Evolutionary conservation across 2,888 invertebrate genomes (phyloP).

Genomic region (Trisateles emortualis): DNA sequence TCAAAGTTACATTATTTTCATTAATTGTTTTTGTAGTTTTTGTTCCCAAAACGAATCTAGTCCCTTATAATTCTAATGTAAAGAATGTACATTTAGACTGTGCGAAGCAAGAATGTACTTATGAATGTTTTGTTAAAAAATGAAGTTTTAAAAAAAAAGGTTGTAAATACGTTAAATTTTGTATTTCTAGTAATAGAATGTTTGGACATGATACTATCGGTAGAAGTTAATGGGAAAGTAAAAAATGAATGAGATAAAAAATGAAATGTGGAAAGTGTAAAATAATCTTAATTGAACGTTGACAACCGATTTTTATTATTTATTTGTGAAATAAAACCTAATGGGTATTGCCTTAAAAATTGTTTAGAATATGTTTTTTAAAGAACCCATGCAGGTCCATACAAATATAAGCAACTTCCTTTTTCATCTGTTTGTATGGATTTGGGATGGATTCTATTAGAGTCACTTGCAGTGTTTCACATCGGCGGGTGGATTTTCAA

Average conservation of each 20-base stretch:
- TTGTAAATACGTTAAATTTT: conserved; percentile 88
- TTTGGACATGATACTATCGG: conserved; percentile 77
- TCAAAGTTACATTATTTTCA: conserved; percentile 55
- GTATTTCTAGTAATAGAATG: conserved; percentile 86
- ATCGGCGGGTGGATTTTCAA: conserved; percentile 34
- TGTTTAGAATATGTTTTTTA: conserved; percentile 42
- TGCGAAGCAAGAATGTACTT: conserved; percentile 82
- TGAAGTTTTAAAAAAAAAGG: conserved; percentile 73
- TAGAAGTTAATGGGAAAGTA: conserved; percentile 68
- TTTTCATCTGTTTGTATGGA: conserved; percentile 81
- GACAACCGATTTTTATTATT: conserved; percentile 63
- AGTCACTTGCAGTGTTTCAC: conserved; percentile 46
- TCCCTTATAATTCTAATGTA: conserved; percentile 74
- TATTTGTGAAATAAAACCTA: conserved; percentile 44
- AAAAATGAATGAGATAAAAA: conserved; percentile 61
- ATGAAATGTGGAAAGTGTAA: conserved; percentile 65
- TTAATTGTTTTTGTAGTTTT: conserved; percentile 65
- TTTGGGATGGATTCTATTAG: conserved; percentile 75
- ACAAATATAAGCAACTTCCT: conserved; percentile 84
- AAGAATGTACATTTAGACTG: conserved; percentile 82
- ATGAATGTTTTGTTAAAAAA: conserved; percentile 81
- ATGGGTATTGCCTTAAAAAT: conserved; percentile 54
- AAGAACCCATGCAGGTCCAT: conserved; percentile 80
- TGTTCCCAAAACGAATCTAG: conserved; percentile 79
- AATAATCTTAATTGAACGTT: conserved; percentile 66